phyloP scores from a whole-genome alignment of 2,888 invertebrate species.

The Protodeltote pygarga region DNA sequence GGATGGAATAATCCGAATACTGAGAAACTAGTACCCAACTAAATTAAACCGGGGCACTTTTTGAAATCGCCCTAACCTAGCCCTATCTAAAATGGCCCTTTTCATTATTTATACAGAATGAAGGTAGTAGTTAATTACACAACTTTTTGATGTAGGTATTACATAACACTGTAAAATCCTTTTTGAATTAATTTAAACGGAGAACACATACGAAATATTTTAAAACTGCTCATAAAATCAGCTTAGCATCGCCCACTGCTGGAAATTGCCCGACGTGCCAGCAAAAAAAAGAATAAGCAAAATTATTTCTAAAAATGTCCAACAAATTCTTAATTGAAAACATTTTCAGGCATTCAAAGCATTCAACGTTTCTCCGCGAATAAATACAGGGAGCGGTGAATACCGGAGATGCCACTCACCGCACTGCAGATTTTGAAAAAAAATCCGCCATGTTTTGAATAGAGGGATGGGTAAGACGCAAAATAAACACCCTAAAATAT shows the following conservation, averaged over 20 bases:
- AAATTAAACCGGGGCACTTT: too few species aligned
- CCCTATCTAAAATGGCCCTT: too few species aligned
- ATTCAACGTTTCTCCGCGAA: conserved; percentile 35
- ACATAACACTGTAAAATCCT: too few species aligned
- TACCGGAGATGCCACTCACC: conserved; percentile 18
- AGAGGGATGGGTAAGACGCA: neutral
- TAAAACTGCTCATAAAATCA: conserved; percentile 21
- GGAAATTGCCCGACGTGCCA: conserved; percentile 5
- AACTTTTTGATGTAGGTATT: too few species aligned
- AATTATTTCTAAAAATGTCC: conserved; percentile 37
- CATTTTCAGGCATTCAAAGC: conserved; percentile 41
- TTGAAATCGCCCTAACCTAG: too few species aligned
- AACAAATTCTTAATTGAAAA: conserved; percentile 46
- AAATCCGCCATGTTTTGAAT: conserved; percentile 4
- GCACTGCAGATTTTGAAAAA: conserved; percentile 34
- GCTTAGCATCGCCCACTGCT: conserved; percentile 7
- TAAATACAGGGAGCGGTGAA: conserved; percentile 27
- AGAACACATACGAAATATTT: conserved; percentile 16
- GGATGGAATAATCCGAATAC: too few species aligned
- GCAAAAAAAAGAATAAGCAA: conserved; percentile 28
- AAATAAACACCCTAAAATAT: too few species aligned
- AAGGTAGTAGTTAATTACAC: too few species aligned
- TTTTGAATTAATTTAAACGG: conserved; percentile 18
- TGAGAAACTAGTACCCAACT: too few species aligned
- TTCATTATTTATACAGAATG: too few species aligned